phyloP scores from a whole-genome alignment of 2,888 invertebrate species.

The Tuta absoluta region DNA sequence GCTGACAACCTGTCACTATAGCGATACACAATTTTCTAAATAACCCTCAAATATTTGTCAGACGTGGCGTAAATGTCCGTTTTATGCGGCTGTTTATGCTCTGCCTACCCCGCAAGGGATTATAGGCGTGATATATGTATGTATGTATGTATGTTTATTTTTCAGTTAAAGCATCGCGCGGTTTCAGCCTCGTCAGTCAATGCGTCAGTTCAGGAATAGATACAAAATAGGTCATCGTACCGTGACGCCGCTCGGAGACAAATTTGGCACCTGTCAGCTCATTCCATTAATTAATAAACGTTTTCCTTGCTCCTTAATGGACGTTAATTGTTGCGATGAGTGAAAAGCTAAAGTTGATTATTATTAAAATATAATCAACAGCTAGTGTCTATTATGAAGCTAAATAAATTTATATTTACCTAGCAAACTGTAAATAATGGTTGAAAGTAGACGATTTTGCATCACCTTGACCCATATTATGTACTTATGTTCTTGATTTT shows the following conservation, averaged over 20 bases:
- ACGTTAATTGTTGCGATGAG: conserved; percentile 10
- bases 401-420: neutral
- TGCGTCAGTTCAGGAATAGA: conserved; percentile 54
- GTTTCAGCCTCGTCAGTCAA: conserved; percentile 47
- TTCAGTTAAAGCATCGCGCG: conserved; percentile 40
- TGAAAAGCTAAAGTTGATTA: conserved; percentile 1
- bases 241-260: conserved; percentile 39
- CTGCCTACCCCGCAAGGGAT: too few species aligned
- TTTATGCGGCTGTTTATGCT: too few species aligned
- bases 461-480: too few species aligned
- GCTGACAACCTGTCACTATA: too few species aligned
- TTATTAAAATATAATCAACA: neutral
- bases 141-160: too few species aligned
- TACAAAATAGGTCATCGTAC: conserved; percentile 65
- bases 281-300: conserved; percentile 21
- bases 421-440: too few species aligned
- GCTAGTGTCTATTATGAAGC: neutral
- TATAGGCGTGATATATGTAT: too few species aligned
- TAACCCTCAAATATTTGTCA: too few species aligned
- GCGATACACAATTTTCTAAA: too few species aligned
- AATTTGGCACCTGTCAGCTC: conserved; percentile 25
- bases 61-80: too few species aligned
- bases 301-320: conserved; percentile 10
- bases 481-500: too few species aligned
- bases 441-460: too few species aligned